Base-by-base conservation (phyloP, 2,113 vertebrate species). In the Eonycteris spelaea region DNA sequence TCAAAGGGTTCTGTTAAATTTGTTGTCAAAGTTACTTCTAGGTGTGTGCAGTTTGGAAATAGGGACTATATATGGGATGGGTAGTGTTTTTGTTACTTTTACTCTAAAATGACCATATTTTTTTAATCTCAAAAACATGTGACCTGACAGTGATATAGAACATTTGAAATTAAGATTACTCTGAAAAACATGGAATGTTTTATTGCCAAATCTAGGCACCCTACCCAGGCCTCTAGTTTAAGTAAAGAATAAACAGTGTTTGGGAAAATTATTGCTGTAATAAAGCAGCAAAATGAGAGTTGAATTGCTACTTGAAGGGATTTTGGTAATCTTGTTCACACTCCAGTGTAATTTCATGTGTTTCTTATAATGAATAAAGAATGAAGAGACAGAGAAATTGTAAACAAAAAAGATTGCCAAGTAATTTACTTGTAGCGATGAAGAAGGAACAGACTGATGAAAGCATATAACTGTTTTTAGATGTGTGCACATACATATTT, bases 391-490 rank as follows among this genome's bases (percentile, higher is more conserved):
- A 80, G 28, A 86, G 91, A 91, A 97, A 35, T 73, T 96, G 38
- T 95, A 97, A 96, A 96, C 75, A 96, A 86, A 95, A 57, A 94
- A 78, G 70, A 93, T 74, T 97, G 83, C 94, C 78, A 97, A 92
- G 89, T 91, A 85, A 82, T 92, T 92, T 88, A 95, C 57, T 86
- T 93, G 53, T 71, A 95, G 74, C 80, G 90, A 80, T 87, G 55
- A 57, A 96, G 85, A 94, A 65, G 77, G 38, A 96, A 75, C 59
- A 96, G 88, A 33, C 95, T 97, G 82, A 94, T 95, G 85, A 82
- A 94, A 93, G 65, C 78, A 28, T 87, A 57, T 93, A 85, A 65
- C 79, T 91, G 26, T 91, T 96, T 94, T 94, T 94, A 92, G 55
- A 78, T 86, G 45, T 96, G 55, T 95, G 30, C 78, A 80, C 40